Conservation (phyloP, 2,797 vertebrate species). For the Alectoris magna region DNA sequence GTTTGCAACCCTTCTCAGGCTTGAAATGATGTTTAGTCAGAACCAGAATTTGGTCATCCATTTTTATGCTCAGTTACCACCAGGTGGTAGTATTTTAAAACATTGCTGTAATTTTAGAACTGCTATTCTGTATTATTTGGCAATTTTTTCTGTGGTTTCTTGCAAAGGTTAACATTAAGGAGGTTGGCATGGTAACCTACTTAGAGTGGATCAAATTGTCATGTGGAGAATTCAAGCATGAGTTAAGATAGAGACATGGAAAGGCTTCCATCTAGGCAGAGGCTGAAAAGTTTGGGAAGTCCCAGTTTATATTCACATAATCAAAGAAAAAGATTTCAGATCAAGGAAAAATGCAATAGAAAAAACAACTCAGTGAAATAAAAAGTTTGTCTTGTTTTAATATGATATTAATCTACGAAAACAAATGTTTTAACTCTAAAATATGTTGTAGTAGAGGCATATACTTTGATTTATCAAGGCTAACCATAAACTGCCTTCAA, state of each 20-base stretch:
- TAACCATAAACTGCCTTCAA: neutral
- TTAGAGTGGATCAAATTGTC: slow-evolving; percentile 23
- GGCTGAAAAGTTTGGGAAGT: neutral
- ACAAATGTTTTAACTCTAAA: neutral
- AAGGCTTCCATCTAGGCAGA: neutral
- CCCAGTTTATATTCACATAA: neutral
- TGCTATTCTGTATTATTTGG: neutral
- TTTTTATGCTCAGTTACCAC: slow-evolving; percentile 12
- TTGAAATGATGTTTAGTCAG: neutral
- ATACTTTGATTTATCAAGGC: neutral
- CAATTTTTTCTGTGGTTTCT: slow-evolving; percentile 21
- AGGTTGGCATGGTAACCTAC: slow-evolving; percentile 42
- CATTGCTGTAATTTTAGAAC: neutral
- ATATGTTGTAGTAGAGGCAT: neutral
- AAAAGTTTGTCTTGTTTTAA: neutral
- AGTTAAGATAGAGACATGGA: neutral
- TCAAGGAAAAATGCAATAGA: neutral
- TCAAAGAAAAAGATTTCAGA: neutral
- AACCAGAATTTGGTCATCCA: neutral
- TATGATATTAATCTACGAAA: neutral
- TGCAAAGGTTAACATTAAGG: slow-evolving; percentile 8
- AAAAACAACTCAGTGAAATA: neutral
- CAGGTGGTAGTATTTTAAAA: slow-evolving; percentile 76
- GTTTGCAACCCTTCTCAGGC: neutral
- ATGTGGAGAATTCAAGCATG: neutral